phyloP scores from a whole-genome alignment of 2,113 vertebrate genomes.

The Nannospalax galili region DNA sequence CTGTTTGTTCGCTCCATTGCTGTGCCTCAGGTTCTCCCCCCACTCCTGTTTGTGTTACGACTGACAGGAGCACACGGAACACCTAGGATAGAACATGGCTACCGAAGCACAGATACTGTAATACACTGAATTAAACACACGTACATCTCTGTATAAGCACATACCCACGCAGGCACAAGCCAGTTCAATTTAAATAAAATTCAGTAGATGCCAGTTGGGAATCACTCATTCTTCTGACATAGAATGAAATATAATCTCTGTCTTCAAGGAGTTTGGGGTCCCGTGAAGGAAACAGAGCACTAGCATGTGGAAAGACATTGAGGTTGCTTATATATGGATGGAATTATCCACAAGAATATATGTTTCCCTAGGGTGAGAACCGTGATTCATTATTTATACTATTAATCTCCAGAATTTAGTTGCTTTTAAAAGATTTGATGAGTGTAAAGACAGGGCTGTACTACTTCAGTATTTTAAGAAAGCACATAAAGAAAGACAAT shows the following conservation, averaged over 20 bases:
- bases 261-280: neutral
- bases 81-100: neutral
- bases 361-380: neutral
- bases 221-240: neutral
- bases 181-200: constrained; percentile 5
- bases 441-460: neutral
- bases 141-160: neutral
- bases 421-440: constrained; percentile 1
- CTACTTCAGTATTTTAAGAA: neutral
- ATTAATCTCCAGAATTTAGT: neutral
- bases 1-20: fast-evolving
- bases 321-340: fast-evolving
- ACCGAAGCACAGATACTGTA: neutral
- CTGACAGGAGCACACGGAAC: neutral
- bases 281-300: neutral
- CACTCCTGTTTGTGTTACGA: neutral
- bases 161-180: neutral
- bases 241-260: neutral
- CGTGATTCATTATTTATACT: neutral
- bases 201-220: neutral
- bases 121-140: neutral
- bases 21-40: neutral
- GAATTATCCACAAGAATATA: neutral
- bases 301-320: neutral
- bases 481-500: neutral